Evolutionary conservation across 2,113 vertebrate genomes (phyloP).

Genomic region (Cinclus cinclus): DNA sequence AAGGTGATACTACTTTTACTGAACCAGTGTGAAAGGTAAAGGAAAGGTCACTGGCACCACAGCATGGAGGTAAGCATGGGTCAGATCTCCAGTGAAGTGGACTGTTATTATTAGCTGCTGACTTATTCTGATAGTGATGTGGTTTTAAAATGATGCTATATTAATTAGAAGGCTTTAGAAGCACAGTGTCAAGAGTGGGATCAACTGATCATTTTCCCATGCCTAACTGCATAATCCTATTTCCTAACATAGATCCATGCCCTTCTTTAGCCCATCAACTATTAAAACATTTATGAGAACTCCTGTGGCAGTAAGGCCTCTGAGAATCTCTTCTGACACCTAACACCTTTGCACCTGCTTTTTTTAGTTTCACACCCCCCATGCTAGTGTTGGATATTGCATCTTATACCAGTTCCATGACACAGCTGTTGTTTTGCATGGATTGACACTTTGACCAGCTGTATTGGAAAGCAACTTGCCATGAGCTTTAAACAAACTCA

Average conservation of each 20-base stretch:
- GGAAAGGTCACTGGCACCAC: background rate
- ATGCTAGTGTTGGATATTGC: slow-evolving; percentile 27
- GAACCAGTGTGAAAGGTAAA: background rate
- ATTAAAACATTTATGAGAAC: slow-evolving; percentile 28
- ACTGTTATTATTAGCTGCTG: slow-evolving; percentile 26
- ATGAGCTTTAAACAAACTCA: background rate
- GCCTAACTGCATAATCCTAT: background rate
- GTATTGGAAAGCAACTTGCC: background rate
- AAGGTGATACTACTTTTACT: background rate
- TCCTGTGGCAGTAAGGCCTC: slow-evolving; percentile 7
- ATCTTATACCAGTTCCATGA: background rate
- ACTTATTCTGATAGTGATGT: background rate
- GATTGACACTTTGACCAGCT: slow-evolving; percentile 28
- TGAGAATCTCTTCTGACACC: slow-evolving; percentile 12
- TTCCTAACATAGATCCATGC: slow-evolving; percentile 4
- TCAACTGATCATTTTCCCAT: background rate
- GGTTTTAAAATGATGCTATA: background rate
- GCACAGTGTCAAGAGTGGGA: background rate
- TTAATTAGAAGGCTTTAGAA: slow-evolving; percentile 21
- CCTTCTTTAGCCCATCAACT: background rate
- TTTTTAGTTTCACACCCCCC: slow-evolving; percentile 49
- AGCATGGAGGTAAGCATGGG: background rate
- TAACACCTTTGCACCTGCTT: slow-evolving; percentile 63
- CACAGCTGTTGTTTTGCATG: slow-evolving; percentile 49
- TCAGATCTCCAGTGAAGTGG: background rate